These are phyloP conservation scores for Empidonax alnorum DNA, from an alignment of 2,113 vertebrate species.

Conservation along the genomic window DNA sequence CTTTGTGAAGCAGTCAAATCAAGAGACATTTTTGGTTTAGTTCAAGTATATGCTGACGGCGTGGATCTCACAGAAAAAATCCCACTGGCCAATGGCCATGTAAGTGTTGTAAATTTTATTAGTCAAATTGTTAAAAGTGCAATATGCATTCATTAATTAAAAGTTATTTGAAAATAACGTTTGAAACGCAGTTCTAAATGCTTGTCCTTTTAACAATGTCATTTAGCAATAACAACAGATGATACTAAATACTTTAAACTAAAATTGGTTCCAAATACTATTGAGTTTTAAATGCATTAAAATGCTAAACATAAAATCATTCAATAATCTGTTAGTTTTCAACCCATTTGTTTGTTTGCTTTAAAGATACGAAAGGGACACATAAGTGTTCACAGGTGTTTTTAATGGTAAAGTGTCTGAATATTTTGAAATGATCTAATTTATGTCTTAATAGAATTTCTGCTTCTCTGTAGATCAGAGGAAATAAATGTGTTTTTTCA, in stretches of 20 bases:
- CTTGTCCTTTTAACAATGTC: neutral
- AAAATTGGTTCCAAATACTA: neutral
- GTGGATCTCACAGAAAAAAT: conserved; percentile 90
- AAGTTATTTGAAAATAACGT: neutral
- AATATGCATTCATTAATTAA: neutral
- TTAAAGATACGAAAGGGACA: neutral
- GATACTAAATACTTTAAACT: neutral
- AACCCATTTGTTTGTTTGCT: neutral
- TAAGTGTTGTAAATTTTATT: conserved; percentile 73
- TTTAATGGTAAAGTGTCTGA: neutral
- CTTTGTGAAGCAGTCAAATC: conserved; percentile 88
- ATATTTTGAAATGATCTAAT: neutral
- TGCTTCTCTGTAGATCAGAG: neutral
- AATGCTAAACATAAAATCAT: neutral
- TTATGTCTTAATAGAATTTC: neutral
- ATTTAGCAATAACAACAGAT: neutral
- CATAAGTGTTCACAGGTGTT: neutral
- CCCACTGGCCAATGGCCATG: conserved; percentile 88
- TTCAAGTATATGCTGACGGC: conserved; percentile 91
- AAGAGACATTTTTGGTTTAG: conserved; percentile 87
- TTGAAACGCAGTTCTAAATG: neutral
- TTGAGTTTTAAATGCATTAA: neutral
- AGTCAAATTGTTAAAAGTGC: neutral
- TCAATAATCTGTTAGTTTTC: neutral
- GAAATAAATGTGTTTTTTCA: neutral